A percentile compares a stretch with the other conserved stretches of the same genome.
These are phyloP conservation scores for Melanostigma gelatinosum DNA, from an alignment of 2,113 vertebrate genomes.

Conservation along the genomic window DNA sequence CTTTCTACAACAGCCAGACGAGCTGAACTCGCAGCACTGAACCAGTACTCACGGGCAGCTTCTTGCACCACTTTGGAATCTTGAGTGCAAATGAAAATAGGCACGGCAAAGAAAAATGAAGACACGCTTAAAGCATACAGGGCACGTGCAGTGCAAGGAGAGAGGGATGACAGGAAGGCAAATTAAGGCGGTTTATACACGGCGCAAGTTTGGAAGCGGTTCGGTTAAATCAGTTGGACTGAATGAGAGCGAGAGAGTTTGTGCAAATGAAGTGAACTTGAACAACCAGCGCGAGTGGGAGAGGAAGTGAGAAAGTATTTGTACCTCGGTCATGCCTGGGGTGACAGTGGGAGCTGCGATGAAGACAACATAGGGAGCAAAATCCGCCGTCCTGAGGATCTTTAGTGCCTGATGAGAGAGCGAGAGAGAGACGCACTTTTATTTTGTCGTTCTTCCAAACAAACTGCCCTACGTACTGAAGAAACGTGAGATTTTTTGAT, in stretches of 20 bases:
- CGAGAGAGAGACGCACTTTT: background rate
- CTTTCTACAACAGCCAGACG: slow-evolving; percentile 16
- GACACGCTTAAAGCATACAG: slow-evolving; percentile 60
- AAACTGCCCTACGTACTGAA: background rate
- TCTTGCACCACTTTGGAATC: slow-evolving; percentile 79
- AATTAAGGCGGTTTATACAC: background rate
- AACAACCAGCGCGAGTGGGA: background rate
- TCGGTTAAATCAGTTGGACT: background rate
- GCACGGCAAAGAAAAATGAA: slow-evolving; percentile 66
- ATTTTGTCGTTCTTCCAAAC: background rate
- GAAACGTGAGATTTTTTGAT: background rate
- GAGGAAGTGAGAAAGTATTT: background rate
- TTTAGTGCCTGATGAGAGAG: slow-evolving; percentile 70
- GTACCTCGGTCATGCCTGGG: slow-evolving; percentile 76
- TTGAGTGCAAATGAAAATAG: slow-evolving; percentile 57
- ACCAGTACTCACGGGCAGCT: slow-evolving; percentile 75
- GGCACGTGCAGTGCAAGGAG: slow-evolving; percentile 17
- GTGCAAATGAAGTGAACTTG: background rate
- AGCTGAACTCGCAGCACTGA: background rate
- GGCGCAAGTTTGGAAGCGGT: background rate
- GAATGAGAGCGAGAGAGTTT: slow-evolving; percentile 73
- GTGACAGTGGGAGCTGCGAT: slow-evolving; percentile 79
- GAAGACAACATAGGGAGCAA: slow-evolving; percentile 77
- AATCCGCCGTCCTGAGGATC: slow-evolving; percentile 79
- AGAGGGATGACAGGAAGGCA: background rate